Conservation (phyloP, 2,888 invertebrate genomes). For the Dryomyza anilis region DNA sequence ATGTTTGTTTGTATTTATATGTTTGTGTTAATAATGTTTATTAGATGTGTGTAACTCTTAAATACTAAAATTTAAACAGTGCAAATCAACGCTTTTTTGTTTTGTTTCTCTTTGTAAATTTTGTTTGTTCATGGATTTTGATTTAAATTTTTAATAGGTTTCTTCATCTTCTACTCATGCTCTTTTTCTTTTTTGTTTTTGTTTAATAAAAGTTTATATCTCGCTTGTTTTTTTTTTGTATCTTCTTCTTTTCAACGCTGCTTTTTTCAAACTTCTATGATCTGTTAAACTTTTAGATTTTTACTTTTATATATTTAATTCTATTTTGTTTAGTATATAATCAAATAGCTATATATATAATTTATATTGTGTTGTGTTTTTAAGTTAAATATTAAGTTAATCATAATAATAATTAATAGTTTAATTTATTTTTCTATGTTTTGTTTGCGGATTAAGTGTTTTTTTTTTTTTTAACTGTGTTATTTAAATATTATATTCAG, state of each 20-base stretch:
- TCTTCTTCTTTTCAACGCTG: too few species aligned
- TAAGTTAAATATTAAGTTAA: slow-evolving; percentile 21
- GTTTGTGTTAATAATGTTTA: too few species aligned
- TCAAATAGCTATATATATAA: slow-evolving; percentile 18
- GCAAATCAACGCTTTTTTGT: too few species aligned
- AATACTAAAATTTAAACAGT: too few species aligned
- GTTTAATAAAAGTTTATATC: too few species aligned
- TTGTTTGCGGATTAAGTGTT: slow-evolving; percentile 29
- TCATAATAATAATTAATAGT: slow-evolving; percentile 23
- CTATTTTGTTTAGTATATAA: slow-evolving; percentile 1
- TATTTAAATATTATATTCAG: slow-evolving; percentile 31
- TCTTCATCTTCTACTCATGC: background rate
- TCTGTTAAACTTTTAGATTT: background rate
- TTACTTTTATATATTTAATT: background rate
- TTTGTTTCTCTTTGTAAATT: too few species aligned
- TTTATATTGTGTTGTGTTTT: slow-evolving; percentile 22
- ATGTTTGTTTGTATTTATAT: too few species aligned
- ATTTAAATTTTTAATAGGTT: slow-evolving; percentile 4
- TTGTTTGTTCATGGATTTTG: background rate
- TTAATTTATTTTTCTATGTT: slow-evolving; percentile 21
- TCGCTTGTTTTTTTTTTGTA: background rate
- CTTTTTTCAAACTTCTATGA: too few species aligned
- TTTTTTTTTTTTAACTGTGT: slow-evolving; percentile 33
- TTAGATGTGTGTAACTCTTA: too few species aligned
- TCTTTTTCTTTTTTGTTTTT: slow-evolving; percentile 1